These are phyloP conservation scores for Pseudotriccus pelzelni DNA, from an alignment of 2,797 vertebrate species.

Conservation along the genomic window DNA sequence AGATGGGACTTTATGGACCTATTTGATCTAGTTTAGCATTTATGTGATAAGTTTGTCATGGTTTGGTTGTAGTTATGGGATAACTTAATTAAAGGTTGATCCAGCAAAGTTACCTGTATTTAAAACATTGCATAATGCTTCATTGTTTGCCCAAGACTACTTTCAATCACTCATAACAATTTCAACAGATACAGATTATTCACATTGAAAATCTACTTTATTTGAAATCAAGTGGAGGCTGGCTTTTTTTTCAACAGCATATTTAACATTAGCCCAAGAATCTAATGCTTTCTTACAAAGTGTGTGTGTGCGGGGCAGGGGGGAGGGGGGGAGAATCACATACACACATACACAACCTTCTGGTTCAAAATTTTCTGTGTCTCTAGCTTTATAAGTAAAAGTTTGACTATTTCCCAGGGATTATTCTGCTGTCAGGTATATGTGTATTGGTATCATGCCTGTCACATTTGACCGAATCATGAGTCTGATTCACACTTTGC, in stretches of 20 bases:
- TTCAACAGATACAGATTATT: background rate
- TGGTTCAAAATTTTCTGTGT: background rate
- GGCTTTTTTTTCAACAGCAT: background rate
- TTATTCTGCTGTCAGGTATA: background rate
- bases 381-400: background rate
- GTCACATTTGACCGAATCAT: background rate
- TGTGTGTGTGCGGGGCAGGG: too few species aligned
- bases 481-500: background rate
- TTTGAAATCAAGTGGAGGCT: background rate
- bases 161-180: background rate
- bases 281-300: background rate
- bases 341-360: background rate
- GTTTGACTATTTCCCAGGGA: background rate
- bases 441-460: background rate
- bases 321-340: background rate
- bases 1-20: background rate
- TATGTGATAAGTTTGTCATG: constrained; percentile 23
- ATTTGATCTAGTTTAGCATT: constrained; percentile 23
- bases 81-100: constrained; percentile 30
- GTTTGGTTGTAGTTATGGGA: background rate
- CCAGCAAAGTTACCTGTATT: background rate
- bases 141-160: background rate
- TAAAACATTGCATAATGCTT: background rate
- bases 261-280: background rate
- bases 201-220: background rate